phyloP scores from a whole-genome alignment of 2,113 vertebrate genomes.

The Pseudopodoces humilis region DNA sequence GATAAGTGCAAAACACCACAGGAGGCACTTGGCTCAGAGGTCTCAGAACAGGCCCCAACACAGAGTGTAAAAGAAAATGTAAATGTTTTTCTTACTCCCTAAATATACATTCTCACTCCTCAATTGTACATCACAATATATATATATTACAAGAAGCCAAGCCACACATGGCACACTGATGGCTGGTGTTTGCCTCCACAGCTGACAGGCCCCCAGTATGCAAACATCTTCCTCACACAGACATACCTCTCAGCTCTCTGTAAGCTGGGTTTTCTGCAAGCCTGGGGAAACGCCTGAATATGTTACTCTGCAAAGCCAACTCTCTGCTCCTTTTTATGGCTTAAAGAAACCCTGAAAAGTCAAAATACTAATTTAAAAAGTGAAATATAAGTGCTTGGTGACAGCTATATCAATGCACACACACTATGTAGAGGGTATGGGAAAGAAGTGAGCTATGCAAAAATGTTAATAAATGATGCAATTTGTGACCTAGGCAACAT shows the following conservation, averaged over 20 bases:
- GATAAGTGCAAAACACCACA: constrained; percentile 28
- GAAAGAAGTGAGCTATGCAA: neutral
- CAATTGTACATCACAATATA: neutral
- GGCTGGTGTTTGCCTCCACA: neutral
- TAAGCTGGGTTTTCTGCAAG: neutral
- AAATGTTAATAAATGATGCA: neutral
- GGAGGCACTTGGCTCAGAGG: neutral
- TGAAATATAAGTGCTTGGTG: neutral
- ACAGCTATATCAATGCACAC: neutral
- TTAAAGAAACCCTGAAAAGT: neutral
- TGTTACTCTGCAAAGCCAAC: neutral
- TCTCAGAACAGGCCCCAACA: neutral
- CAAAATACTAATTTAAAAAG: neutral
- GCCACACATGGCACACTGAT: neutral
- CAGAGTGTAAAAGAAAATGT: neutral
- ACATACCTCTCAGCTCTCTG: neutral
- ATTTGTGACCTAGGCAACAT: constrained; percentile 36
- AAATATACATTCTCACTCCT: neutral
- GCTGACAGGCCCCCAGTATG: neutral
- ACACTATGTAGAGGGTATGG: neutral
- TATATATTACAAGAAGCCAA: neutral
- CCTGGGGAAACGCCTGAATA: neutral
- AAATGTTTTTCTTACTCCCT: neutral
- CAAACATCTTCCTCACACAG: neutral
- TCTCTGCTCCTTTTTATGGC: neutral